Conservation (phyloP, 2,113 vertebrate species). For the Crotalus tigris region DNA sequence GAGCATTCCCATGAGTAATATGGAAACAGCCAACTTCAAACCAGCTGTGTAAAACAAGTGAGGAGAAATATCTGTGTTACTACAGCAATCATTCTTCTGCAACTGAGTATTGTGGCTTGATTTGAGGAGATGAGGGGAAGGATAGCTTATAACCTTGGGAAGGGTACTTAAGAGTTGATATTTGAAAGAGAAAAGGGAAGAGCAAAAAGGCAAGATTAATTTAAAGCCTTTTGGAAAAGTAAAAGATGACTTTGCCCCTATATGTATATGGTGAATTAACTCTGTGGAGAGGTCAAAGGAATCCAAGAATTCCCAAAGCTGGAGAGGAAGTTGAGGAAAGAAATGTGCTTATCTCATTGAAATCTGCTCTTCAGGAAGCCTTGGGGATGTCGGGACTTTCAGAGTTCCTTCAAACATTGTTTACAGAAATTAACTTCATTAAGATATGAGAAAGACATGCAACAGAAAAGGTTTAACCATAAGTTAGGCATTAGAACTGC, state of each 20-base stretch:
- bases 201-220: background rate
- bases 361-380: background rate
- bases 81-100: background rate
- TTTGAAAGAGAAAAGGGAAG: background rate
- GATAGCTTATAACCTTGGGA: background rate
- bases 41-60: background rate
- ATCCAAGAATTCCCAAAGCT: background rate
- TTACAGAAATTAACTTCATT: background rate
- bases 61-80: background rate
- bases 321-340: background rate
- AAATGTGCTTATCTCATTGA: background rate
- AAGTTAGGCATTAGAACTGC: background rate
- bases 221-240: background rate
- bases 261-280: background rate
- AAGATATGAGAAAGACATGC: background rate
- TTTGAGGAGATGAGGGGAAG: background rate
- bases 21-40: background rate
- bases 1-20: background rate
- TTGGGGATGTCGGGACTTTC: background rate
- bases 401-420: background rate
- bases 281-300: background rate
- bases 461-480: background rate
- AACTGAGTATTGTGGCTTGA: background rate
- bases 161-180: background rate
- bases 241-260: background rate